phyloP scores from a whole-genome alignment of 2,113 vertebrate species.

The Himantopus leucocephalus region DNA sequence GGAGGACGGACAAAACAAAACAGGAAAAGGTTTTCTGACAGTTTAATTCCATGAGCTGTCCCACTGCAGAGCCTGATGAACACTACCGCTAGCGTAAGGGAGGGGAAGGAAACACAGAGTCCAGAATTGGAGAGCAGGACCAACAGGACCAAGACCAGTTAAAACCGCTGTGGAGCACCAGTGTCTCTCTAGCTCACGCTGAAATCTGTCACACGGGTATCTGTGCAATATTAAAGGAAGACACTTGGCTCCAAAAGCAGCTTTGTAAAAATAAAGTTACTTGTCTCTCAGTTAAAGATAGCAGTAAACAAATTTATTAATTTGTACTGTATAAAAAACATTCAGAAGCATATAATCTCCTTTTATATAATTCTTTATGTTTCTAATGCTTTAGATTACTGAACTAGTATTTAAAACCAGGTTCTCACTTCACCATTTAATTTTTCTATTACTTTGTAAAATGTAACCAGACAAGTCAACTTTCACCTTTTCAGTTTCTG shows the following conservation, averaged over 20 bases:
- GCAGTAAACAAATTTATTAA: not conserved
- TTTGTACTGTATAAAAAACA: not conserved
- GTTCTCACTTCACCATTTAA: not conserved
- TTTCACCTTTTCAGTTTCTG: not conserved
- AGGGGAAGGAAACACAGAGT: not conserved
- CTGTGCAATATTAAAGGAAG: not conserved
- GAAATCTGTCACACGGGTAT: not conserved
- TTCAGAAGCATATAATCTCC: not conserved
- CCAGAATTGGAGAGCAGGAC: not conserved
- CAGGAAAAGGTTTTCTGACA: not conserved
- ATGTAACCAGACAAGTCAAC: not conserved
- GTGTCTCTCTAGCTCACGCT: fast-evolving
- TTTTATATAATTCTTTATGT: not conserved
- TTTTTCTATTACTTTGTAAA: not conserved
- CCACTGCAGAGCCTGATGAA: not conserved
- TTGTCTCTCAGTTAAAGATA: not conserved
- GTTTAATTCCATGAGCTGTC: not conserved
- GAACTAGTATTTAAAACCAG: not conserved
- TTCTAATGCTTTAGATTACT: not conserved
- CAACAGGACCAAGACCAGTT: not conserved
- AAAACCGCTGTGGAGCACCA: not conserved
- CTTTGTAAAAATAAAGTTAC: not conserved
- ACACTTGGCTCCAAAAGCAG: not conserved
- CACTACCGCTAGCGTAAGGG: fast-evolving
- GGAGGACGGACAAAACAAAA: not conserved